Evolutionary conservation across 1,140 invertebrate species (phyloP).

Genomic region (Bacillus rossius): DNA sequence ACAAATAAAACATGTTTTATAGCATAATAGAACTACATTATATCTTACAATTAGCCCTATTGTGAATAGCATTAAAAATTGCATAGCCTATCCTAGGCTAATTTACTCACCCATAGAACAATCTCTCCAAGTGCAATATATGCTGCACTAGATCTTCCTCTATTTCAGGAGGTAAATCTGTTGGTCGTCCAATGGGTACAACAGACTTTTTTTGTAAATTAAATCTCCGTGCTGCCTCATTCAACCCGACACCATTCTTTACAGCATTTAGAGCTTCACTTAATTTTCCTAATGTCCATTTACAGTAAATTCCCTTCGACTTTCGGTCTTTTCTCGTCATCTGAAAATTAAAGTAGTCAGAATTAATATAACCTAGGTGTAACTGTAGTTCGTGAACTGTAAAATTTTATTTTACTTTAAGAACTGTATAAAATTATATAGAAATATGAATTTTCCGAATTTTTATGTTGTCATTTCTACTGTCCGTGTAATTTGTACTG

Average conservation of each 20-base stretch:
- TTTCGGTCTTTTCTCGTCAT: slow-evolving; percentile 1
- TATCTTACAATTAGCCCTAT: no score
- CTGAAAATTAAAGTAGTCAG: background rate
- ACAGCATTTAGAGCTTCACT: background rate
- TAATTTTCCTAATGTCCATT: background rate
- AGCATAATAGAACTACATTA: no score
- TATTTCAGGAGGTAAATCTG: background rate
- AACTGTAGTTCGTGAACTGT: no score
- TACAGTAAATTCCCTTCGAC: background rate
- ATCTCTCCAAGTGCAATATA: background rate
- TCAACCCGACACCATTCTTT: background rate
- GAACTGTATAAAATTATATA: no score
- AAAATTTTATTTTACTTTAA: no score
- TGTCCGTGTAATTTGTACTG: no score
- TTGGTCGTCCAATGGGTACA: background rate
- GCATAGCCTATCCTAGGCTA: no score
- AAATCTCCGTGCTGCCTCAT: background rate
- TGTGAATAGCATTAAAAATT: no score
- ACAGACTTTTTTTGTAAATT: background rate
- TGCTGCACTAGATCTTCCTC: background rate
- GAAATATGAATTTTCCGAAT: no score
- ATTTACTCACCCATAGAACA: no score
- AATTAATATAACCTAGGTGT: no score
- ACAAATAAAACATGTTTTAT: background rate
- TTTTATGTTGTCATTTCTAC: no score